Evolutionary conservation across 2,888 invertebrate genomes (phyloP).

Genomic region (Belgica antarctica): DNA sequence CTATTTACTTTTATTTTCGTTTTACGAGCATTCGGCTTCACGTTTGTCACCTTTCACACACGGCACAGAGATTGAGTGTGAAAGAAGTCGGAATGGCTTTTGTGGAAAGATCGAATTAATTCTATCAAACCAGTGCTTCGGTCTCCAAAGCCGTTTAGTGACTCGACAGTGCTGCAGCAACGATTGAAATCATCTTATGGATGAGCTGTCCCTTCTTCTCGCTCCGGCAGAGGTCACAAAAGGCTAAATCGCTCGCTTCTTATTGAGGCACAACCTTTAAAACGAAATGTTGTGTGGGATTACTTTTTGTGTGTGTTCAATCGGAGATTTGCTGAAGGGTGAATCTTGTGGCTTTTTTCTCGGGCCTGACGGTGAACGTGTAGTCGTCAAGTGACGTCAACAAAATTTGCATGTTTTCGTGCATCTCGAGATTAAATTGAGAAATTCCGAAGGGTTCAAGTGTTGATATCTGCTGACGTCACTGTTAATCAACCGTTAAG

Average conservation of each 20-base stretch:
- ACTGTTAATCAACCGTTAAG: not conserved
- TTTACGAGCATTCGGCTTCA: not conserved
- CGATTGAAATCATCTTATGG: constrained; percentile 3
- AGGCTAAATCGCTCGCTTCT: constrained; percentile 23
- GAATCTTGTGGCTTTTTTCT: constrained; percentile 1
- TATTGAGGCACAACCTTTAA: not conserved
- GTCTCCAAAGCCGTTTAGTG: not conserved
- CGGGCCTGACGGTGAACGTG: not conserved
- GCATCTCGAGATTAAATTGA: too few species aligned
- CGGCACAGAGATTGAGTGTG: too few species aligned
- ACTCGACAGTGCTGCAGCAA: not conserved
- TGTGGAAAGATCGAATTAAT: not conserved
- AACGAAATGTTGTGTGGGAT: constrained; percentile 14
- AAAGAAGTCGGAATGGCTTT: not conserved
- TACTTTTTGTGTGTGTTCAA: not conserved
- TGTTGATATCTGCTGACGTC: too few species aligned
- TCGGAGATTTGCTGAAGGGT: constrained; percentile 23
- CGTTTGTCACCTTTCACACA: constrained; percentile 11
- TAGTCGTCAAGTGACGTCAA: too few species aligned
- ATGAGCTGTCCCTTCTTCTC: not conserved
- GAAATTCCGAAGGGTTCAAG: too few species aligned
- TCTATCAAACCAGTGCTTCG: not conserved
- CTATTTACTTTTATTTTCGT: constrained; percentile 17
- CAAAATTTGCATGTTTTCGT: too few species aligned
- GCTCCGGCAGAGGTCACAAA: constrained; percentile 20